Base-by-base conservation (phyloP, 2,797 vertebrate species). In the Poeciliopsis paucimaculata region DNA sequence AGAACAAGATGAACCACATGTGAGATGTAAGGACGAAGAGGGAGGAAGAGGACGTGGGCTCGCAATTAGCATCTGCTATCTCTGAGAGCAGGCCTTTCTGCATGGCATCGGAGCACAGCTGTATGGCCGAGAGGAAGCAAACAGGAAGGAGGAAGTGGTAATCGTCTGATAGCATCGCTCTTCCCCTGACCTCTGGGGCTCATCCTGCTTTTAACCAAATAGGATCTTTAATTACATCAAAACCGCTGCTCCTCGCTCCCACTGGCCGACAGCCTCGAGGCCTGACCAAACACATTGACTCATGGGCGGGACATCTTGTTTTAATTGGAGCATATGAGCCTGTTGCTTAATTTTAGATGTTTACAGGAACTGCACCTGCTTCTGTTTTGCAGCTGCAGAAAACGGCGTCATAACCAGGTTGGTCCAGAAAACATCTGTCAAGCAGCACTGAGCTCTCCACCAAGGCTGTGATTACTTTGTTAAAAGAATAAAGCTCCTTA, bases 141-240 rank as follows among this genome's bases (percentile, higher is more conserved):
- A 93, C 93, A 94, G 92, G 93, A 94, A 93, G 84, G 77, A 93
- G 94, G 94, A 95, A 94, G 94, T 93, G 89, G 88, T 88, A 88
- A 90, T 91, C 85, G 85, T 88, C 82, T 51, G 86, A 93, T 94
- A 82, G 83, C 78, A 94, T 94, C 93, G 66, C 13, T 88, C 88
- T 84, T 82, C 91, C 80, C 16, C 86, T 90, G 88, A 92, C 89
- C 94, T 91, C 87, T 70, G 64, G 79, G 86, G 76, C 88, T 91
- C 88, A 87, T 91, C 87, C 82, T 85, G 80, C 86, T 85, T 18
- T 3, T 73, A 53, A 91, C 84, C 83, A 82, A 87, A 84, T 79
- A 39, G 80, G 62, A 77, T 87, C 87, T 82, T 85, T 93, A 91
- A 94, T 93, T 89, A 89, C 79, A 87, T 93, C 85, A 92, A 70